Conservation (phyloP, 2,888 invertebrate species). For the Scrobipalpa costella region DNA sequence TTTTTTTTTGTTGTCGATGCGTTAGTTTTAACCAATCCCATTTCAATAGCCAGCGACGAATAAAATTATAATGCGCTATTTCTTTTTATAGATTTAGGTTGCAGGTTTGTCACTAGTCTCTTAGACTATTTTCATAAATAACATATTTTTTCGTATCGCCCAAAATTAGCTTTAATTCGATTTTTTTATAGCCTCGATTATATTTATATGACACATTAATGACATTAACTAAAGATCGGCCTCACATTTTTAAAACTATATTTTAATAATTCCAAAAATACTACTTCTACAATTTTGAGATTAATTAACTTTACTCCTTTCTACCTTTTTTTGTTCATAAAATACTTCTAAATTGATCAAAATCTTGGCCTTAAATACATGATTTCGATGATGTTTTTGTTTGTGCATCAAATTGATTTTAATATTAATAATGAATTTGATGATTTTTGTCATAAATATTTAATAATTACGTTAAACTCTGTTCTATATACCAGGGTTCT, state of each 20-base stretch:
- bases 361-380: neutral
- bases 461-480: too few relatives aligned
- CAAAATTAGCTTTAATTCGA: too few relatives aligned
- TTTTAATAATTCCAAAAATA: slow-evolving; percentile 46
- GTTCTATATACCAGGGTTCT: too few relatives aligned
- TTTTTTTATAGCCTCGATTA: slow-evolving; percentile 13
- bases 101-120: slow-evolving; percentile 1
- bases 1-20: too few relatives aligned
- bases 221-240: slow-evolving; percentile 19
- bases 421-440: neutral
- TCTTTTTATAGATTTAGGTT: neutral
- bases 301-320: neutral
- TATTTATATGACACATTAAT: neutral
- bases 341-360: neutral
- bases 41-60: too few relatives aligned
- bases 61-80: too few relatives aligned
- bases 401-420: neutral
- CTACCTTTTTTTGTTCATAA: neutral
- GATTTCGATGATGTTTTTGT: neutral
- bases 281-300: neutral
- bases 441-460: too few relatives aligned
- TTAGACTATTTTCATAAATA: neutral
- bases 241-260: slow-evolving; percentile 33
- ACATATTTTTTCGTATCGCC: neutral
- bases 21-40: too few relatives aligned